A percentile compares a stretch with the other conserved stretches of the same genome.
phyloP scores from a whole-genome alignment of 92 coral and sea anemone species.

The Phymanthus crucifer region DNA sequence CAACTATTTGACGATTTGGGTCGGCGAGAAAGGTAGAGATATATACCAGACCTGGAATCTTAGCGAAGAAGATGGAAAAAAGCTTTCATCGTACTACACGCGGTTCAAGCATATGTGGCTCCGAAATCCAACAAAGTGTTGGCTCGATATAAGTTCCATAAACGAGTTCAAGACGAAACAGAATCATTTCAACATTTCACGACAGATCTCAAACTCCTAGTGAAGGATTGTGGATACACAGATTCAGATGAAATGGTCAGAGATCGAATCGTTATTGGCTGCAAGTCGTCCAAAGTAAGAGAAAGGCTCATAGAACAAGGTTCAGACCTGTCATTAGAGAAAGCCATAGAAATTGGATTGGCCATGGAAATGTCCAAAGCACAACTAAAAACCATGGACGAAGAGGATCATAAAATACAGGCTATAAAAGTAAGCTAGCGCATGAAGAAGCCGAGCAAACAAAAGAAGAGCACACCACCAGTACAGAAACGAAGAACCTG shows the following conservation, averaged over 20 bases:
- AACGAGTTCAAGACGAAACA: constrained; percentile 1
- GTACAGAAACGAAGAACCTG: not conserved
- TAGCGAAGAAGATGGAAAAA: constrained; percentile 38
- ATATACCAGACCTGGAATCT: constrained; percentile 51
- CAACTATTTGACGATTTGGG: constrained; percentile 58
- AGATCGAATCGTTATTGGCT: constrained; percentile 45
- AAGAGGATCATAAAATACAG: constrained; percentile 10
- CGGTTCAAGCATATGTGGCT: not conserved
- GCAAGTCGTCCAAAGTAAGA: constrained; percentile 36
- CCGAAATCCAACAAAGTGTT: not conserved
- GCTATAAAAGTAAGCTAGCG: not conserved
- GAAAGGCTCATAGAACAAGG: constrained; percentile 52
- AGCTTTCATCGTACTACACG: constrained; percentile 24
- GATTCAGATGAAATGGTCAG: constrained; percentile 32
- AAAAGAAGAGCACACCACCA: not conserved
- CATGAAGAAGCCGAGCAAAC: not conserved
- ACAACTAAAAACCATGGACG: constrained; percentile 34
- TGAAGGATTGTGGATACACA: constrained; percentile 40
- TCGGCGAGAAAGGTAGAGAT: constrained; percentile 55
- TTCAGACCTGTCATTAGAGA: constrained; percentile 37
- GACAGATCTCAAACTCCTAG: constrained; percentile 25
- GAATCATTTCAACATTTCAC: constrained; percentile 28
- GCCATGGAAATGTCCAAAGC: constrained; percentile 29
- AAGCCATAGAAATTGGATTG: constrained; percentile 42
- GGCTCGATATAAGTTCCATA: not conserved